phyloP scores from a whole-genome alignment of 1,140 invertebrate genomes.

The Psix sp. region DNA sequence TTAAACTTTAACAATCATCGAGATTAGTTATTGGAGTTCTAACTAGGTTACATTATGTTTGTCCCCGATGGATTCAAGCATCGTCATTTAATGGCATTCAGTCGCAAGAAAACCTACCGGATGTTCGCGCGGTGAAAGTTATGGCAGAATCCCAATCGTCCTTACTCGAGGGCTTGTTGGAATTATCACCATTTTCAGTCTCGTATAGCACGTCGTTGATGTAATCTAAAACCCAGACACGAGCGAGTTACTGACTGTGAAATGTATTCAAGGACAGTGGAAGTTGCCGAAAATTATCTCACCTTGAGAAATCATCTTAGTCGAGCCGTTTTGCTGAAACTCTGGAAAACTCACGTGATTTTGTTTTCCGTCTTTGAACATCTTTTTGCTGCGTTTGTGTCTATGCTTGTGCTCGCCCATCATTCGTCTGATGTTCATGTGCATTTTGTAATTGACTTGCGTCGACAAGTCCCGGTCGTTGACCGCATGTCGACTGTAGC shows the following conservation, averaged over 20 bases:
- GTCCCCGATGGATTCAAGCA: constrained; percentile 27
- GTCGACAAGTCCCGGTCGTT: constrained; percentile 91
- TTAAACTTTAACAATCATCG: constrained; percentile 28
- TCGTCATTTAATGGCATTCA: constrained; percentile 2
- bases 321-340: constrained; percentile 90
- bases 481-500: constrained; percentile 93
- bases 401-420: constrained; percentile 89
- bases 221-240: constrained; percentile 80
- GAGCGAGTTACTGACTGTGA: not conserved
- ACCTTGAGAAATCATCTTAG: constrained; percentile 91
- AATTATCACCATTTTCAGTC: constrained; percentile 79
- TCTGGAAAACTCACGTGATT: constrained; percentile 91
- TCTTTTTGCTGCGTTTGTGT: constrained; percentile 87
- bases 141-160: constrained; percentile 90
- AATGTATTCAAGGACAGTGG: not conserved
- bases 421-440: constrained; percentile 92
- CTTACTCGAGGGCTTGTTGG: constrained; percentile 74
- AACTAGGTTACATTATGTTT: constrained; percentile 31
- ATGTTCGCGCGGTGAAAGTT: constrained; percentile 89
- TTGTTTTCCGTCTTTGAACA: constrained; percentile 82
- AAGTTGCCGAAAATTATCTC: constrained; percentile 59
- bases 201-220: constrained; percentile 88
- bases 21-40: constrained; percentile 17
- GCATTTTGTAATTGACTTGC: constrained; percentile 92
- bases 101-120: constrained; percentile 80